phyloP scores from a whole-genome alignment of 2,113 vertebrate species.

The Emydura subglobosa region DNA sequence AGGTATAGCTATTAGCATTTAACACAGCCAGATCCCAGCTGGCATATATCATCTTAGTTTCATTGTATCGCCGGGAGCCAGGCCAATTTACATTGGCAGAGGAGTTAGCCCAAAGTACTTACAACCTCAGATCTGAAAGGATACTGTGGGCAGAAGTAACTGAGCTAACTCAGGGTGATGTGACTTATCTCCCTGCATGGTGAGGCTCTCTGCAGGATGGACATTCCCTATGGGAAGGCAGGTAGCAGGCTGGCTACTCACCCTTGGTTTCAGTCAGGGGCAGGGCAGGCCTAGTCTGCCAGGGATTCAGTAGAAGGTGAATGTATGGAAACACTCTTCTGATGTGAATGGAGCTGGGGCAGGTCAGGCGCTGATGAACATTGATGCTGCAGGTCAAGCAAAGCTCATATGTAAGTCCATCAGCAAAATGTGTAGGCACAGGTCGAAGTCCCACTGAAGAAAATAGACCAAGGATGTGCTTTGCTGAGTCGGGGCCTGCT shows the following conservation, averaged over 20 bases:
- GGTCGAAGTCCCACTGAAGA: background rate
- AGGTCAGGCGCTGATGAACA: background rate
- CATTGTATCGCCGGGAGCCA: background rate
- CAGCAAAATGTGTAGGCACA: accelerated
- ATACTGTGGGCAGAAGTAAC: background rate
- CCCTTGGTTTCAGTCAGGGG: too few relatives aligned
- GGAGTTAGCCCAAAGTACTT: background rate
- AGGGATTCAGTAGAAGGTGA: background rate
- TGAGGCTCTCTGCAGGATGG: background rate
- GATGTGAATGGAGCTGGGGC: background rate
- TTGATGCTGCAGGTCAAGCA: background rate
- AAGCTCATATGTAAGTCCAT: accelerated
- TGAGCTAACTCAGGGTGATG: background rate
- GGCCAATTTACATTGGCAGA: background rate
- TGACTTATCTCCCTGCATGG: background rate
- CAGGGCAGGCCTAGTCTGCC: background rate
- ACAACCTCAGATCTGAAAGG: background rate
- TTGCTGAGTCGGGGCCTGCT: background rate
- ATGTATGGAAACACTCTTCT: background rate
- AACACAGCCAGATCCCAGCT: background rate
- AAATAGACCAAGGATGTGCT: accelerated
- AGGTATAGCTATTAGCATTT: background rate
- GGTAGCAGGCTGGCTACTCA: background rate
- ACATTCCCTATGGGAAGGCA: background rate
- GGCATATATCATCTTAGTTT: background rate